phyloP scores from a whole-genome alignment of 2,797 vertebrate genomes.

The Cichlasoma orientale region DNA sequence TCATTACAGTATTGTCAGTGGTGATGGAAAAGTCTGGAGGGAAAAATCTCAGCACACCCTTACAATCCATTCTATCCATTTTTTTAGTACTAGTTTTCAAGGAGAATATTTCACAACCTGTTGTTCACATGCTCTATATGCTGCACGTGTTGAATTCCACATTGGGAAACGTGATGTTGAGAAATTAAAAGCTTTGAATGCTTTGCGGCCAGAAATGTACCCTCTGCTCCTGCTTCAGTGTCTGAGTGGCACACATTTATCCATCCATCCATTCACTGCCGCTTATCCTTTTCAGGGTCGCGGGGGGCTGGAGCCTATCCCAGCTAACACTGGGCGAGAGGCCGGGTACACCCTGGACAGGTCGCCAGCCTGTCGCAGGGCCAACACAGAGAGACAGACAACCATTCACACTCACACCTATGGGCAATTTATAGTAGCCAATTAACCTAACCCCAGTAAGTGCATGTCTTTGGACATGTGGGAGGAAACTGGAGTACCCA shows the following conservation, averaged over 20 bases:
- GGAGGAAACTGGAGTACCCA: too few relatives aligned
- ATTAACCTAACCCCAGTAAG: too few relatives aligned
- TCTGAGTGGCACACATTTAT: neutral
- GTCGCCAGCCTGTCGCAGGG: too few relatives aligned
- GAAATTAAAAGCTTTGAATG: constrained; percentile 8
- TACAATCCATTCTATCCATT: constrained; percentile 19
- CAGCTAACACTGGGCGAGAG: too few relatives aligned
- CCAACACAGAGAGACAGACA: too few relatives aligned
- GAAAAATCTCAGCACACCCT: constrained; percentile 8
- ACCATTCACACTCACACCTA: too few relatives aligned
- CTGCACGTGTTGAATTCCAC: neutral
- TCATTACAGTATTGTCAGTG: constrained; percentile 39
- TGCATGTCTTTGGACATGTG: too few relatives aligned
- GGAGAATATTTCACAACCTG: constrained; percentile 1
- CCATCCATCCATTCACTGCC: too few relatives aligned
- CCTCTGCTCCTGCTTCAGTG: neutral
- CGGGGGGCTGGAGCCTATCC: too few relatives aligned
- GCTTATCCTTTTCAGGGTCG: too few relatives aligned
- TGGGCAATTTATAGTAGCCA: too few relatives aligned
- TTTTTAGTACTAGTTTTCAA: constrained; percentile 35
- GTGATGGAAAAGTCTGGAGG: constrained; percentile 37
- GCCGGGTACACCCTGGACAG: too few relatives aligned
- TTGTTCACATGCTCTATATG: neutral
- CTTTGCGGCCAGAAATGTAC: neutral
- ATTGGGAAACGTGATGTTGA: neutral